These are phyloP conservation scores for Dromaius novaehollandiae DNA, from an alignment of 2,113 vertebrate genomes.

Conservation along the genomic window DNA sequence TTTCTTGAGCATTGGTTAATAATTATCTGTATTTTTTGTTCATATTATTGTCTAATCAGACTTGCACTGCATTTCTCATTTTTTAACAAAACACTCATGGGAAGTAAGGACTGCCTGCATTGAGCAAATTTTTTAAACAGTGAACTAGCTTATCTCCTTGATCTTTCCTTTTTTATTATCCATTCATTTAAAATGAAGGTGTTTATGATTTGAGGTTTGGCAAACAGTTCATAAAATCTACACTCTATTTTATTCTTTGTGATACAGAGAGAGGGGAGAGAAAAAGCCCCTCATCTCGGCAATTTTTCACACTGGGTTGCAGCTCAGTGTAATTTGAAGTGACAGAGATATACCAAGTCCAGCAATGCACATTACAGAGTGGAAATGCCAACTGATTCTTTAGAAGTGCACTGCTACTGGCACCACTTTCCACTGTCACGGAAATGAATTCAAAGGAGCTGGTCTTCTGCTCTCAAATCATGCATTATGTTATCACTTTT, in stretches of 20 bases:
- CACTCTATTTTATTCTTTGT: not conserved
- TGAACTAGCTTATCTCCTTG: not conserved
- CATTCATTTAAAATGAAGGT: not conserved
- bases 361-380: not conserved
- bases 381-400: not conserved
- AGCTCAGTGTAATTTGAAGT: not conserved
- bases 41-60: not conserved
- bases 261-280: not conserved
- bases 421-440: not conserved
- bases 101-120: not conserved
- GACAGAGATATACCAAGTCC: not conserved
- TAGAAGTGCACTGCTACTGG: not conserved
- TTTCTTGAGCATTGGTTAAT: not conserved
- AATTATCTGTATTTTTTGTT: not conserved
- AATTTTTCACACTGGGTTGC: not conserved
- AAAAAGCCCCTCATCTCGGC: not conserved
- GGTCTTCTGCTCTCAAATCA: not conserved
- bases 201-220: not conserved
- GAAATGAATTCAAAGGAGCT: not conserved
- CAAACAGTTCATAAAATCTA: not conserved
- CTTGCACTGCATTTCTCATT: not conserved
- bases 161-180: not conserved
- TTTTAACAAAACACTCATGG: not conserved
- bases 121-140: not conserved
- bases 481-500: not conserved